Conservation (phyloP, 2,797 vertebrate species). For the Hydrophis major region DNA sequence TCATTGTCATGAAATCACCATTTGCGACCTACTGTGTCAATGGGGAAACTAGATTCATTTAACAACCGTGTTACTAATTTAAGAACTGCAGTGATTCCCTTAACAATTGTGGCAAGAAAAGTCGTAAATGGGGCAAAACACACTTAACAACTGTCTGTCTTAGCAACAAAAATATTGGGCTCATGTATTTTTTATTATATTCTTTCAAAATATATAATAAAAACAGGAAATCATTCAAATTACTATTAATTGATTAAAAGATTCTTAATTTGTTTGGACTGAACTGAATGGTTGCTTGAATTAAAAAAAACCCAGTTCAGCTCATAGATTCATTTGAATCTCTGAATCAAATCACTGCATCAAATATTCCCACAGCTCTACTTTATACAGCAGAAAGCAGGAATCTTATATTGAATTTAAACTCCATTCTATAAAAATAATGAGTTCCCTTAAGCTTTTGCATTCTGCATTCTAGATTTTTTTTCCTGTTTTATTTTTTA, state of each 20-base stretch:
- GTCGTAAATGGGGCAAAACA: neutral
- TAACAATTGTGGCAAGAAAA: neutral
- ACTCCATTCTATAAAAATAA: conserved; percentile 25
- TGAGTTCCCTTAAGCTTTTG: conserved; percentile 56
- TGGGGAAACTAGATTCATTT: neutral
- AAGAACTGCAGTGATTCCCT: neutral
- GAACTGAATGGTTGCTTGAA: neutral
- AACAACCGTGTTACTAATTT: neutral
- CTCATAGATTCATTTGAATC: neutral
- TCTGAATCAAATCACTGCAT: neutral
- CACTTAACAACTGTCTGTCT: neutral
- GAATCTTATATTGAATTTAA: conserved; percentile 34
- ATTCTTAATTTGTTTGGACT: neutral
- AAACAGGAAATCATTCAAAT: neutral
- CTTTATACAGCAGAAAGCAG: conserved; percentile 1
- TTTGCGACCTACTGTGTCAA: neutral
- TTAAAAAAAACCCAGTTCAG: neutral
- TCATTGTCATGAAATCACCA: neutral
- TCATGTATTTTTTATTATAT: neutral
- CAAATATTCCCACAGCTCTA: neutral
- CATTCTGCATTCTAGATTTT: conserved; percentile 42
- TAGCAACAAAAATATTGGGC: neutral
- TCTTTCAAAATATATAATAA: neutral
- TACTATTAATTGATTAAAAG: neutral
- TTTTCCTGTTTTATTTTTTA: conserved; percentile 10